Evolutionary conservation across 2,797 vertebrate genomes (phyloP), one percentile per base, ranked within the genome.

Genomic region (Poecilia wingei): DNA sequence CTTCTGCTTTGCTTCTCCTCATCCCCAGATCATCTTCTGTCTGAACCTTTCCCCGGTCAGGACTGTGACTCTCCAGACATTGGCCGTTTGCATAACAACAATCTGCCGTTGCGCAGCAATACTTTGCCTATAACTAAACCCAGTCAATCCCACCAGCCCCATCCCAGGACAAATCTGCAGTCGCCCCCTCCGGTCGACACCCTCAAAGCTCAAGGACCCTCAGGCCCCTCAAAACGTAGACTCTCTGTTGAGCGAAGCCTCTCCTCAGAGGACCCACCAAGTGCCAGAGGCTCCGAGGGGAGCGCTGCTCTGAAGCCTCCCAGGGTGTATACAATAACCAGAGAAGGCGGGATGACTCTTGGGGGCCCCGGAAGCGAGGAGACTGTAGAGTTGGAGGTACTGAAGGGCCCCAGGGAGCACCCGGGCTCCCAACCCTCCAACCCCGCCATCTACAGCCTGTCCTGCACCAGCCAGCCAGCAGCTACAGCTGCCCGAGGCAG

Each of bases 271-370:
- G 93, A 95, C 16, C 87, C 87, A 22, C 84, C 85, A 0, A 79
- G 80, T 39, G n/a, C 72, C 84, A 82, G 78, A 33, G 80, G 72
- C 5, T 39, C 92, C 92, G 95, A 0, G 92, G 95, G 0, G 91
- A 95, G 91, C 79, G 95, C 22, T 91, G 90, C 0, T 87, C 86
- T 94, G 86, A 72, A 97, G 95, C 94, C 96, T 36, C 94, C 97
- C 0, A 95, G 93, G 0, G 98, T 99, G 46, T 99, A 99, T 91
- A 99, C 98, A 4, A 98, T 99, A 91, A 97, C 97, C 0, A 95
- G 95, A 0, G 97, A 98, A 93, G 94, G 95, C 9, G 96, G 96
- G 0, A 97, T 98, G 96, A 93, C 87, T 13, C 92, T 98, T 18
- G 96, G 96, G 0, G 92, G 95, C 36, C 95, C 95, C 0, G 93